phyloP scores from a whole-genome alignment of 2,797 vertebrate genomes.

The Spinus pinus region DNA sequence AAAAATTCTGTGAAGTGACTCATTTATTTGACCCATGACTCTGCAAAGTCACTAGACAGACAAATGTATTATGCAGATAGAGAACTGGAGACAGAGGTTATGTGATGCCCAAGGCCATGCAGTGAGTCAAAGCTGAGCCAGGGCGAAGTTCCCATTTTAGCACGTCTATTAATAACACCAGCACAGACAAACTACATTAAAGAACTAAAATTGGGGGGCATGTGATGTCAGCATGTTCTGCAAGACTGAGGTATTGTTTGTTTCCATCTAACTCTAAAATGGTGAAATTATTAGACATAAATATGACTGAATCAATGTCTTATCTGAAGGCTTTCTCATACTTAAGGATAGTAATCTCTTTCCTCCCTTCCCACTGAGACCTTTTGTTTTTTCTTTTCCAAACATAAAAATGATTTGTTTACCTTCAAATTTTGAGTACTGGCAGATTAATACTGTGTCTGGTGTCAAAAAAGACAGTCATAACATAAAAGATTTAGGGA shows the following conservation, averaged over 20 bases:
- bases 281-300: neutral
- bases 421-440: neutral
- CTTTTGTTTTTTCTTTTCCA: neutral
- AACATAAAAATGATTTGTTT: neutral
- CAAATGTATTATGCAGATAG: constrained; percentile 34
- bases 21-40: constrained; percentile 28
- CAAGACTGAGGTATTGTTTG: neutral
- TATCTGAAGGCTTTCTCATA: neutral
- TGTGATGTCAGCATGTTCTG: neutral
- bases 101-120: constrained; percentile 54
- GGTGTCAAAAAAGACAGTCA: neutral
- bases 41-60: constrained; percentile 16
- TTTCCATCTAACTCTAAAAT: neutral
- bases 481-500: neutral
- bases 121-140: constrained; percentile 48
- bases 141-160: constrained; percentile 38
- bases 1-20: neutral
- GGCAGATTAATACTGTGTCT: neutral
- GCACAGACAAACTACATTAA: neutral
- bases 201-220: neutral
- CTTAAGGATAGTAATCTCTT: neutral
- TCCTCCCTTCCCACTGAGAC: neutral
- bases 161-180: constrained; percentile 52
- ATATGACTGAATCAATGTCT: neutral
- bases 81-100: constrained; percentile 51